These are phyloP conservation scores for Cyphomyrus plagiostoma DNA, from an alignment of 2,113 vertebrate genomes.

Conservation along the genomic window DNA sequence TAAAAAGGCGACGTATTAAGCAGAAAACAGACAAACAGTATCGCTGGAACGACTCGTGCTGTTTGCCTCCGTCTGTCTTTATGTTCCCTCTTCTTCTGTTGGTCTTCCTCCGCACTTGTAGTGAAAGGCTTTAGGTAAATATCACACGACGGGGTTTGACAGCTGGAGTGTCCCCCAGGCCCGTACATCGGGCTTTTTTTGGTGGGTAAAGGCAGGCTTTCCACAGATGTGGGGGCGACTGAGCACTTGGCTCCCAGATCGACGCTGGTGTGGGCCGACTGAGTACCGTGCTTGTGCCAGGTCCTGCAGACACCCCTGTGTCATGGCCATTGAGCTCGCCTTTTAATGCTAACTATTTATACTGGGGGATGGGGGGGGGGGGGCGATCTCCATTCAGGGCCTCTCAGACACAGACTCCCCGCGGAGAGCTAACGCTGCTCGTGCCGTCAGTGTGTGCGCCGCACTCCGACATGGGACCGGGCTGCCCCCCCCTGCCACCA, in stretches of 20 bases:
- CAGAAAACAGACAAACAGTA: not conserved
- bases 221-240: not conserved
- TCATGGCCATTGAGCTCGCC: not conserved
- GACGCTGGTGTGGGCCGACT: not conserved
- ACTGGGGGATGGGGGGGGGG: not conserved
- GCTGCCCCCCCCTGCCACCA: not conserved
- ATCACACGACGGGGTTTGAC: conserved; percentile 10
- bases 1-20: not conserved
- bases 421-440: not conserved
- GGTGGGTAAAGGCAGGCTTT: not conserved
- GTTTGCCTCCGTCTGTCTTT: not conserved
- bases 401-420: not conserved
- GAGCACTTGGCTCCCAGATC: not conserved
- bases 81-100: not conserved
- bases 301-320: not conserved
- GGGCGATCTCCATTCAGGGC: not conserved
- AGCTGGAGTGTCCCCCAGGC: conserved; percentile 1
- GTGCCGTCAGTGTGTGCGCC: not conserved
- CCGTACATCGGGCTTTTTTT: not conserved
- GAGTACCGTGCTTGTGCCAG: not conserved
- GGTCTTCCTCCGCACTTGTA: not conserved
- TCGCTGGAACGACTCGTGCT: not conserved
- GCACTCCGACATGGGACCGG: not conserved
- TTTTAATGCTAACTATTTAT: not conserved
- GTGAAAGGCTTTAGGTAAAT: conserved; percentile 11